These are phyloP conservation scores for Strix occidentalis DNA, from an alignment of 2,797 vertebrate genomes.

Conservation along the genomic window DNA sequence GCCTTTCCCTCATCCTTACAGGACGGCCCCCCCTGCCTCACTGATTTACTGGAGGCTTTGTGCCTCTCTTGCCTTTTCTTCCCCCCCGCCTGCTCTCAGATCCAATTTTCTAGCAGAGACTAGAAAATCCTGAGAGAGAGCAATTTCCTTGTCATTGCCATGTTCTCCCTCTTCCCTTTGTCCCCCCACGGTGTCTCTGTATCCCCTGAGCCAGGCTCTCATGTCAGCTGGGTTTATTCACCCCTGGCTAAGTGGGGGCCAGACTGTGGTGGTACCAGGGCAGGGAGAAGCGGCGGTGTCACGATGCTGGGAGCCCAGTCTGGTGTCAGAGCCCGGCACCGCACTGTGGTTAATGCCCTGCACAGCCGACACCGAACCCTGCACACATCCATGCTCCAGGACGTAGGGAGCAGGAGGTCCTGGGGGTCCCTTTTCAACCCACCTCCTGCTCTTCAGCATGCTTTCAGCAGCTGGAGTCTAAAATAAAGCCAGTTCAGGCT, in stretches of 20 bases:
- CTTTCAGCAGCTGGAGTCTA: neutral
- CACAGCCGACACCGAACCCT: accelerated
- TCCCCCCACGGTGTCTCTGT: neutral
- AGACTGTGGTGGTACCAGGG: neutral
- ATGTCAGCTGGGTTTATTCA: neutral
- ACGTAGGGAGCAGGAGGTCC: neutral
- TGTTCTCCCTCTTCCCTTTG: neutral
- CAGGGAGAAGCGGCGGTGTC: neutral
- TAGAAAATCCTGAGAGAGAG: neutral
- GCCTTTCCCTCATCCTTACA: neutral
- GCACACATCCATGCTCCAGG: neutral
- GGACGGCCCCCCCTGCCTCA: neutral
- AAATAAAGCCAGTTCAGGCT: neutral
- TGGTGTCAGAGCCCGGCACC: neutral
- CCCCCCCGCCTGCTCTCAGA: neutral
- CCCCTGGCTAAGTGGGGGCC: neutral
- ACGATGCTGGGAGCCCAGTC: neutral
- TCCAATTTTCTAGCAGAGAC: neutral
- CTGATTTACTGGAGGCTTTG: neutral
- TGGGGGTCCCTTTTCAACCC: neutral
- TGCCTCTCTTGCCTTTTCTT: neutral
- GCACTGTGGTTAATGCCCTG: neutral
- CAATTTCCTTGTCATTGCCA: neutral
- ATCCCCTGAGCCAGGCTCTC: neutral
- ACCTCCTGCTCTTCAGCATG: accelerated